Percentiles rank a stretch among this genome's conserved stretches.
Evolutionary conservation across 2,113 vertebrate genomes (phyloP).

Genomic region (Brachionichthys hirsutus): DNA sequence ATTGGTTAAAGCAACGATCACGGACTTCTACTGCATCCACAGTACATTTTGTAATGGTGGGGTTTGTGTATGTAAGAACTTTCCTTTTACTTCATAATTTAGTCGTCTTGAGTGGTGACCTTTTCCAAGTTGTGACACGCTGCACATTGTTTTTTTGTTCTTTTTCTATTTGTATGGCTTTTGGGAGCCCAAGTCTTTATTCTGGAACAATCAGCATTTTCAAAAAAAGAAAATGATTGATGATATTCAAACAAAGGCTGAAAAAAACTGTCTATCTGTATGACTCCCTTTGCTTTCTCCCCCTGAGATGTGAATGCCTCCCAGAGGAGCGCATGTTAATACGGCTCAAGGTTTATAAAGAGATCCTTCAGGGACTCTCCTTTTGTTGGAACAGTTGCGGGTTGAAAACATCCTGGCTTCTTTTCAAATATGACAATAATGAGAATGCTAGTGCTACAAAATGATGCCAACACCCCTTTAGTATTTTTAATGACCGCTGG

Average conservation of each 20-base stretch:
- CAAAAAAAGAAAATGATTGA: slow-evolving; percentile 30
- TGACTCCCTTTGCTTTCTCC: background rate
- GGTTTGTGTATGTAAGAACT: slow-evolving; percentile 31
- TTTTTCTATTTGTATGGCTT: slow-evolving; percentile 21
- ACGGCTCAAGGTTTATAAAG: background rate
- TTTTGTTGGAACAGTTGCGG: slow-evolving; percentile 10
- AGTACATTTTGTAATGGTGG: slow-evolving; percentile 15
- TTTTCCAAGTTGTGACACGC: slow-evolving; percentile 51
- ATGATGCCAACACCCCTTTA: background rate
- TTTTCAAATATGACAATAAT: background rate
- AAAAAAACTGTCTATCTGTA: background rate
- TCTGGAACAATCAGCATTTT: slow-evolving; percentile 21
- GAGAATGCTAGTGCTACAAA: background rate
- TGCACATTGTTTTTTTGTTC: slow-evolving; percentile 35
- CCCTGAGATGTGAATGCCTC: slow-evolving; percentile 11
- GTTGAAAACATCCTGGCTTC: background rate
- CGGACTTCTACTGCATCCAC: slow-evolving; percentile 12
- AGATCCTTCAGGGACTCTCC: background rate
- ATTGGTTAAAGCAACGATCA: background rate
- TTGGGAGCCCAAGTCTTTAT: slow-evolving; percentile 19
- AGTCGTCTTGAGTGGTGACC: slow-evolving; percentile 46
- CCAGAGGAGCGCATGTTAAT: slow-evolving; percentile 14
- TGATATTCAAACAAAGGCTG: slow-evolving; percentile 16
- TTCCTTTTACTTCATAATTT: slow-evolving; percentile 60
- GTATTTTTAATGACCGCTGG: background rate